Base-by-base conservation (phyloP, 2,888 invertebrate genomes). In the Hypselothyrea guttata region DNA sequence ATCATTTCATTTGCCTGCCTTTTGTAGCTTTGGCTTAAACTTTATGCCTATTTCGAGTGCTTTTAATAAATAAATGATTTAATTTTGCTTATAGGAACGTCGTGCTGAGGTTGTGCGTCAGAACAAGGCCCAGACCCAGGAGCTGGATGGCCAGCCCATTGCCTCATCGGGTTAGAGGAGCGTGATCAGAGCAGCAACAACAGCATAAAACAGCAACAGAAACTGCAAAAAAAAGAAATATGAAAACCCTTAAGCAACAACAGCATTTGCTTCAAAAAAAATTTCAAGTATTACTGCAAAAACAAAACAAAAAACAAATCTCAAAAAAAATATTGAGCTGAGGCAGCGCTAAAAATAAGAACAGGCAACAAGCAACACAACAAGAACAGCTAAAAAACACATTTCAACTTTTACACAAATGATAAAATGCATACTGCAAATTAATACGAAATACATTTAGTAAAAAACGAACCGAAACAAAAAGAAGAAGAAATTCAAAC, bases 91-190 rank as follows among this genome's bases (percentile, higher is more conserved):
- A 62, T 91, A 98, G 97, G 97, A 97, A 91, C 95, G 95, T 87
- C 96, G 96, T 88, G 96, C 96, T 46, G 97, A 97, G 90, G 91
- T 95, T 85, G 97, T 97, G 81, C 95, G 97, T 86, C 96, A 95
- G 92, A 97, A 97, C 91, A 97, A 97, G 91, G 94, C 93, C 86
- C 87, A 88, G 79, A 81, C 59, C 68, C 87, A 76, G 78, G 84
- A 83, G 41, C 38, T 83, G 56, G 93, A 93, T 82, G 91, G 91
- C 64, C 91, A 91, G 88, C 91, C 84, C 62, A 90, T 93, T 85
- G 93, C 94, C 86, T 92, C 93, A 84, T 94, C 94, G 86, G 94
- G 93, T 89, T 94, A 93, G 34, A 0, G 4, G 9, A 13, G 2
- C 15, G 34, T n/a, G 12, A 49, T 5, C 56, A 72, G 27, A 58